Base-by-base conservation (phyloP, 2,113 vertebrate genomes). In the Microtus montanus region DNA sequence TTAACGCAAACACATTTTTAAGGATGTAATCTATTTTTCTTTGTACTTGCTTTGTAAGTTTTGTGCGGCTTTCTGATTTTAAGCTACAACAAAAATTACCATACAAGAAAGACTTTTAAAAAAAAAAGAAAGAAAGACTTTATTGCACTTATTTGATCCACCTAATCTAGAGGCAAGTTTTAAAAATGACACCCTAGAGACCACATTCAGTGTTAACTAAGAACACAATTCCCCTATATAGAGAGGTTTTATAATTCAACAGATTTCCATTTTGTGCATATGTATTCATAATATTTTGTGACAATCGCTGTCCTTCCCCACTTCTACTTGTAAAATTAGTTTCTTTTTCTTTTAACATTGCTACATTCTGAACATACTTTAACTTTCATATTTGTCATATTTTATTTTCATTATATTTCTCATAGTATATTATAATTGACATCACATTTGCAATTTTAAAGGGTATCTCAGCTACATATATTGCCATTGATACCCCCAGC, bases 61-160 rank as follows among this genome's bases (percentile, higher is more conserved):
- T 95, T 86, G 83, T 80, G 87, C 20, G 52, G 20, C 49, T 89
- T 97, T 96, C 44, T 49, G 79, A 88, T 97, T 97, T 96, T 96
- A 80, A 97, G 49, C 24, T 84, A 54, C 88, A 91, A 89, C 3
- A 95, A n/a, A 66, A 84, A 94, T 61, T 73, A 83, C 14, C 49
- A 79, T 61, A 63, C 8, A 92, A 92, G 58, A 97, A 74, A 66
- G 91, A 68, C 86, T n/a, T 85, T 92, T 44, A 90, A 49, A 49
- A 49, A 12, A 12, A 90, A 49, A 49, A 49, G 11, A 12, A 92
- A 92, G 58, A 97, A 74, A 70, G 91, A 64, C 83, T 83, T 92
- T 49, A 91, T 71, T 94, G 33, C 89, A 86, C 87, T 92, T 95
- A 83, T 61, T 89, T 6, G 82, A 5, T 63, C 8, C 80, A 85